Conservation (phyloP, 2,797 vertebrate genomes). For the Acestrorhynchus altus region DNA sequence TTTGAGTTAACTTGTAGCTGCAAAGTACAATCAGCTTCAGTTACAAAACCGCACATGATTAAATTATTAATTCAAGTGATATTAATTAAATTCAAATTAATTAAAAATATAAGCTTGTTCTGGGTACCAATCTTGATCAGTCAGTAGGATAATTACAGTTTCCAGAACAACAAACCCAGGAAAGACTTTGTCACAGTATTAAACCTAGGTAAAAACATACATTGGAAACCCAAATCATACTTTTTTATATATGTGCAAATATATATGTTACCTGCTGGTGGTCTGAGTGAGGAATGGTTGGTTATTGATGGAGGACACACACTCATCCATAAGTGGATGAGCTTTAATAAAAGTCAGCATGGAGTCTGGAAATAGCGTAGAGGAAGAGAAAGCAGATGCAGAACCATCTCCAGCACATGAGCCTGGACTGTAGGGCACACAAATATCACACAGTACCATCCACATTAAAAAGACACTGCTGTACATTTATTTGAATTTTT, state of each 20-base stretch:
- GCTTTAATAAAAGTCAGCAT: constrained; percentile 92
- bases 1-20: constrained; percentile 89
- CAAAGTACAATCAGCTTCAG: background rate
- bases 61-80: no score
- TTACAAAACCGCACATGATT: no score
- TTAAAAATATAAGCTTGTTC: no score
- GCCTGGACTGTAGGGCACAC: constrained; percentile 83
- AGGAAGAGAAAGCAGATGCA: constrained; percentile 87
- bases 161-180: no score
- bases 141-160: no score
- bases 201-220: no score
- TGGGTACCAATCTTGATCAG: no score
- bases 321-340: constrained; percentile 92
- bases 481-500: background rate
- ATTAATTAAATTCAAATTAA: no score
- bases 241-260: no score
- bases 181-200: no score
- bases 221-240: no score
- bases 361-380: constrained; percentile 92
- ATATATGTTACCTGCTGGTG: constrained; percentile 84
- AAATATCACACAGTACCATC: background rate
- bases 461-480: background rate
- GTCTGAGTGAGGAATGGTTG: constrained; percentile 93
- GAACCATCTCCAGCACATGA: constrained; percentile 89
- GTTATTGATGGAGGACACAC: constrained; percentile 84